Percentiles rank a stretch among this genome's conserved stretches.
phyloP scores from a whole-genome alignment of 2,113 vertebrate species.

The Xiphias gladius region DNA sequence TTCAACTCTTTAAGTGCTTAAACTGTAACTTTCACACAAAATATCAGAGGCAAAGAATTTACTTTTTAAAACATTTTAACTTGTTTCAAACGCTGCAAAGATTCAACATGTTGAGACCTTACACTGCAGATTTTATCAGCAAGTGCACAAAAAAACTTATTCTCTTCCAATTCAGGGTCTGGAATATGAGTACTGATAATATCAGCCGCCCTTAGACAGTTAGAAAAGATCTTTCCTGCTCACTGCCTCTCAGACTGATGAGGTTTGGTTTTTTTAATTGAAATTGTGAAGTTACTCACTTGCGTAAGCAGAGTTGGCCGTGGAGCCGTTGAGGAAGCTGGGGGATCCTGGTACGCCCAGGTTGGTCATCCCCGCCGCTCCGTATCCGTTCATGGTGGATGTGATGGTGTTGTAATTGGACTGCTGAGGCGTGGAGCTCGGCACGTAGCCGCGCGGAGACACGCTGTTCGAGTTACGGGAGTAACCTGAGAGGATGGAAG shows the following conservation, averaged over 20 bases:
- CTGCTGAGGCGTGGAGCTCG: conserved; percentile 94
- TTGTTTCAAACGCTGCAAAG: too few relatives aligned
- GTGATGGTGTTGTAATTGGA: conserved; percentile 91
- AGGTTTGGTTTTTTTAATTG: neutral
- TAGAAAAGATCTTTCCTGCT: neutral
- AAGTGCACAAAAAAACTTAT: too few relatives aligned
- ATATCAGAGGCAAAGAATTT: too few relatives aligned
- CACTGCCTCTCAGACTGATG: conserved; percentile 1
- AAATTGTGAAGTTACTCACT: conserved; percentile 84
- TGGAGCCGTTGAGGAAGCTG: conserved; percentile 95
- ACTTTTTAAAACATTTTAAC: too few relatives aligned
- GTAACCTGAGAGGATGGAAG: conserved; percentile 85
- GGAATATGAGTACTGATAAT: neutral
- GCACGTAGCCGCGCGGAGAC: conserved; percentile 90
- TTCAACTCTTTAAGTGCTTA: neutral
- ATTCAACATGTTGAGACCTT: too few relatives aligned
- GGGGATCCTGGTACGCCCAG: conserved; percentile 94
- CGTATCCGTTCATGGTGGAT: conserved; percentile 91
- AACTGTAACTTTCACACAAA: too few relatives aligned
- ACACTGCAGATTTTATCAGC: too few relatives aligned
- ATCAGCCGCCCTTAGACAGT: neutral
- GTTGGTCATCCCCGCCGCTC: conserved; percentile 88
- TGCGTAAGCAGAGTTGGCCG: conserved; percentile 95
- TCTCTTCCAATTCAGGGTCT: too few relatives aligned
- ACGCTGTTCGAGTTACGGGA: conserved; percentile 92